phyloP scores from a whole-genome alignment of 2,888 invertebrate species.

The Cantharis lateralis region DNA sequence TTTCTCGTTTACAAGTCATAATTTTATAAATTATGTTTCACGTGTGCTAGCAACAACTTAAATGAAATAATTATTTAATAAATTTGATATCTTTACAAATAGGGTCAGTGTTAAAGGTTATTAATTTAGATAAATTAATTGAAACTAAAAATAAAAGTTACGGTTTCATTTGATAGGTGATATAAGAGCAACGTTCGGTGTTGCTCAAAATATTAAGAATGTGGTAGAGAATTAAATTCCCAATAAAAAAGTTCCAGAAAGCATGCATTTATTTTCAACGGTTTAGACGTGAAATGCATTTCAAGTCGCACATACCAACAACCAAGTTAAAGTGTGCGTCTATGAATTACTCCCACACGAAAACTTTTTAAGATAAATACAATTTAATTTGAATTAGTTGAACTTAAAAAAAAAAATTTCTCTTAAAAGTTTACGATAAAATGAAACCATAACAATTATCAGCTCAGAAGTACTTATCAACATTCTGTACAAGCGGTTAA shows the following conservation, averaged over 20 bases:
- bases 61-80: background rate
- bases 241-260: no score
- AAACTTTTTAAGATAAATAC: no score
- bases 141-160: background rate
- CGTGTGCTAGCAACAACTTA: background rate
- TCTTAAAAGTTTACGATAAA: background rate
- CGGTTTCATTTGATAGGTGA: background rate
- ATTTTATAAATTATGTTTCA: conserved; percentile 1
- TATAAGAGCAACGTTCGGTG: background rate
- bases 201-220: no score
- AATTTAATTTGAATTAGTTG: no score
- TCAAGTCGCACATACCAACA: no score
- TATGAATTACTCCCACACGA: no score
- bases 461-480: background rate
- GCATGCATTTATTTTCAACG: no score
- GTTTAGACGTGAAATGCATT: no score
- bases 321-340: no score
- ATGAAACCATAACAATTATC: background rate
- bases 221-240: no score
- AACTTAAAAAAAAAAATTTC: background rate
- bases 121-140: background rate
- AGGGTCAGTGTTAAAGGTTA: background rate
- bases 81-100: background rate
- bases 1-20: conserved; percentile 11
- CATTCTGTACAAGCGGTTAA: background rate